Conservation (phyloP, 2,888 invertebrate species). For the Tenthredo livida region DNA sequence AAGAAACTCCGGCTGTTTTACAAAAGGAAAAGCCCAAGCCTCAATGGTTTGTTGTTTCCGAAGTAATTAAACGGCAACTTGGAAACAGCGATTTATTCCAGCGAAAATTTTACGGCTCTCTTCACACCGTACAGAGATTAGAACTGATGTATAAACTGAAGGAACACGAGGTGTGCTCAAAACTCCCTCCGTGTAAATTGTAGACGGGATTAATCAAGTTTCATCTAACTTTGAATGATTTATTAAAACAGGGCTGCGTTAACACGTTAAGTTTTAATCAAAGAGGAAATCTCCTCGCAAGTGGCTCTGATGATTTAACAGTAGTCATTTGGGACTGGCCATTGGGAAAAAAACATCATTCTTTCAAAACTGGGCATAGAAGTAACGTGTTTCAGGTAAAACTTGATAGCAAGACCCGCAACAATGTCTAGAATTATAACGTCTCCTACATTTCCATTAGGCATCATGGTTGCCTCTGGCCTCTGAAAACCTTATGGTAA, state of each 20-base stretch:
- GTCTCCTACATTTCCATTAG: conserved; percentile 72
- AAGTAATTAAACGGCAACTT: conserved; percentile 84
- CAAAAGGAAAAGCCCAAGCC: conserved; percentile 84
- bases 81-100: conserved; percentile 84
- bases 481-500: conserved; percentile 90
- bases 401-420: not conserved
- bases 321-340: conserved; percentile 97
- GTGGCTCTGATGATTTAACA: conserved; percentile 94
- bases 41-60: conserved; percentile 84
- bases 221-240: not conserved
- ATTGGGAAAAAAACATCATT: conserved; percentile 82
- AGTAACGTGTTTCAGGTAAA: conserved; percentile 93
- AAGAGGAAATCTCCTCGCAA: conserved; percentile 87
- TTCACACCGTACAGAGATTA: conserved; percentile 90
- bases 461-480: conserved; percentile 91
- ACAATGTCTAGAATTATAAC: not conserved
- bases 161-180: conserved; percentile 82
- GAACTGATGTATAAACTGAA: conserved; percentile 88
- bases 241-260: conserved; percentile 86
- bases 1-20: conserved; percentile 76
- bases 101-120: conserved; percentile 88
- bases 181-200: not conserved
- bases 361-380: conserved; percentile 90
- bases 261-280: conserved; percentile 95
- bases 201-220: not conserved